Base-by-base conservation (phyloP, 2,113 vertebrate genomes). In the Oryzias javanicus region DNA sequence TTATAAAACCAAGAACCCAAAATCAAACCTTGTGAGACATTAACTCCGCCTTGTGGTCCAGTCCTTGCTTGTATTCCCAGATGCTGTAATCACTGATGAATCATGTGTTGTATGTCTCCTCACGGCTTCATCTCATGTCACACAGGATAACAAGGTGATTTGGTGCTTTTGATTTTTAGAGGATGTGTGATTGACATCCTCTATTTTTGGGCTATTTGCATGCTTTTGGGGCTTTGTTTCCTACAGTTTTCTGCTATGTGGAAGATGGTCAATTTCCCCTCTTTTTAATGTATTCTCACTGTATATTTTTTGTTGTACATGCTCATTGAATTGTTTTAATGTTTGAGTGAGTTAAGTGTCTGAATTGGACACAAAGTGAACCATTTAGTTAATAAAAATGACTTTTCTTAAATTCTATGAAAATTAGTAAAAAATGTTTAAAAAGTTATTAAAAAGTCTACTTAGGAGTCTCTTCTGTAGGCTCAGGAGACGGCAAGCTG, bases 131-230 rank as follows among this genome's bases (percentile, higher is more conserved):
- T 83, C 86, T 89, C 90, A 74, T 92, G 20, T 80, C 64, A 76
- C 68, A 76, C 93, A 95, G 94, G 94, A 95, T 76, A 84, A 93
- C 82, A 81, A 97, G 94, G 94, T 95, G 94, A 97, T 90, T 86
- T 84, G 87, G 89, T 89, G 60, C 60, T 78, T 89, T 65, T 22
- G 14, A 53, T 66, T 67, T 77, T 44, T 20, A 35, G 35, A 35
- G 35, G 35, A 13, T 5, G 57, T 48, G 45, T 60, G 22, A 79
- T 79, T 72, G 91, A 85, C 85, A 63, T 86, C 84, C 50, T 72
- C 80, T 70, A 93, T 82, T 81, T 77, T 86, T 84, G 15, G 13
- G 17, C 12, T 55, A 25, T 17, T 3, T 64, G 73, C 75, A 72
- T 78, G 64, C n/a, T 42, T 8, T 2, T 4, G 22, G 35, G 40